Base-by-base conservation (phyloP, 2,888 invertebrate genomes). In the Leucoptera coffeella region DNA sequence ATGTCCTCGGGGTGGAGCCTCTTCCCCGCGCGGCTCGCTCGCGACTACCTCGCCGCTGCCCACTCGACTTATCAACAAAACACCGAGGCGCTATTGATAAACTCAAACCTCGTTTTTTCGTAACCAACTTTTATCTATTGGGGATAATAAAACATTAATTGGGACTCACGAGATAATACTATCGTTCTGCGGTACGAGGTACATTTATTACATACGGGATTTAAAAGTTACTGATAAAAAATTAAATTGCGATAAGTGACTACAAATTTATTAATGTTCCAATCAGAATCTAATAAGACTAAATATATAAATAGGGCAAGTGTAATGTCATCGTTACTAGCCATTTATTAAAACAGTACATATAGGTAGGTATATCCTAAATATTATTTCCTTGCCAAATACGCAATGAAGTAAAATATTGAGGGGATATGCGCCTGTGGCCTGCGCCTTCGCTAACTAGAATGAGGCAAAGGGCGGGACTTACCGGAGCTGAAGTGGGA, bases 401-500 rank as follows among this genome's bases (percentile, higher is more conserved):
- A 58, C 57, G 57, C 54, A 52, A 47, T 50, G 43, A 45, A 57
- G 46, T 50, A 51, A 47, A 50, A 40, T 38, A 43, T 38, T 38
- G 33, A 42, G 43, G 33, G 41, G 43, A 42, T 42, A 22, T 12
- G 10, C 12, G 11, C 7, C 12, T n/a, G n/a, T n/a, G n/a, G n/a
- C n/a, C n/a, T n/a, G n/a, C n/a, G n/a, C n/a, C n/a, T n/a, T 12
- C n/a, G 15, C 3, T 19, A 19, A 12, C n/a, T 24, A 12, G 10
- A 25, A 4, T 17, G 11, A 6, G 19, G 11, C 23, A 26, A 28
- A 26, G 29, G 30, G 32, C 35, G 29, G 19, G 25, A 65, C 74
- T 80, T 79, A 89, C 89, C 88, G 78, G 86, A 81, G 71, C 86
- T 87, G 73, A 88, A 89, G 74, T 89, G 88, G 52, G 89, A 89